phyloP scores from a whole-genome alignment of 2,888 invertebrate genomes.

The Syritta pipiens region DNA sequence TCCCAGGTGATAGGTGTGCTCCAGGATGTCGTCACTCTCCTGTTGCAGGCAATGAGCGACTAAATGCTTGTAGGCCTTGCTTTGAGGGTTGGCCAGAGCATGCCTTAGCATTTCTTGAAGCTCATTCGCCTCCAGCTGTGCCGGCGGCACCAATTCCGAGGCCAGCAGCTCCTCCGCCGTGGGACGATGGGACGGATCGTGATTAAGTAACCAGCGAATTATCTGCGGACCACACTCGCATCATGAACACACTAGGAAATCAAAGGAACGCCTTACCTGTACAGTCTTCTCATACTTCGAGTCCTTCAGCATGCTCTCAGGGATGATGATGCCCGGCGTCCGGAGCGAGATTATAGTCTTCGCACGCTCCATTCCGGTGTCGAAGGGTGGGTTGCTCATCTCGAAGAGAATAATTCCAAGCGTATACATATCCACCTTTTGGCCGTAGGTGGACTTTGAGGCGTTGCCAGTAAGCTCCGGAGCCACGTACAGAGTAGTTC shows the following conservation, averaged over 20 bases:
- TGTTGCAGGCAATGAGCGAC: constrained; percentile 80
- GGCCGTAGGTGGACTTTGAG: constrained; percentile 88
- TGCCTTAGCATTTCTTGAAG: constrained; percentile 90
- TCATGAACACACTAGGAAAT: neutral
- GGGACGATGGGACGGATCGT: constrained; percentile 91
- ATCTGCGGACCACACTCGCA: too few relatives aligned
- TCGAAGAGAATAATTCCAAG: constrained; percentile 96
- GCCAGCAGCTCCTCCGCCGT: constrained; percentile 91
- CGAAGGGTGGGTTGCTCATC: constrained; percentile 93
- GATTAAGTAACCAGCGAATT: constrained; percentile 87
- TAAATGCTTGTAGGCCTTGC: constrained; percentile 87
- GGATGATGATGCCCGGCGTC: constrained; percentile 85
- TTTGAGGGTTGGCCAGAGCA: constrained; percentile 89
- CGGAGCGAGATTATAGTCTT: constrained; percentile 88
- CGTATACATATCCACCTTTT: constrained; percentile 93
- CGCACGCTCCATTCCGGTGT: constrained; percentile 94
- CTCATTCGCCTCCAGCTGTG: constrained; percentile 91
- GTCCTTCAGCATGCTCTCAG: constrained; percentile 82
- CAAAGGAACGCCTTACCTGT: constrained; percentile 80
- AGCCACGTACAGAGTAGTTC: constrained; percentile 96
- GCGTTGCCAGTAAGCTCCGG: constrained; percentile 90
- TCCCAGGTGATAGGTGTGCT: constrained; percentile 90
- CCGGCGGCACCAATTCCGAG: constrained; percentile 91
- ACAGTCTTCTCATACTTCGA: constrained; percentile 76
- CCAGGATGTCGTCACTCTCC: constrained; percentile 79